phyloP scores from a whole-genome alignment of 2,797 vertebrate genomes.

The Poeciliopsis turneri region DNA sequence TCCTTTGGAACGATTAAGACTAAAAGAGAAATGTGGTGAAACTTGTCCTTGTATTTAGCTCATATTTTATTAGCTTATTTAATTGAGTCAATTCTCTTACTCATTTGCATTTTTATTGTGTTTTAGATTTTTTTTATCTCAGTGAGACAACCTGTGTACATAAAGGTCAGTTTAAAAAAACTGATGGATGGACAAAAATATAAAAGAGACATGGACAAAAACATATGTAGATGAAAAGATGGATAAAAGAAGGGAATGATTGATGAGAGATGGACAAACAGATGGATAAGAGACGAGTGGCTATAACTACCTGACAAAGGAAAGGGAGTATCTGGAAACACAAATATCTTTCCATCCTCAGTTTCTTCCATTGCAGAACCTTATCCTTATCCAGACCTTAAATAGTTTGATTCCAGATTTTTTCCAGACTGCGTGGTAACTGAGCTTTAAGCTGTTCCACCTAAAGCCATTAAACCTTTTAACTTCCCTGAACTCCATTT shows the following conservation, averaged over 20 bases:
- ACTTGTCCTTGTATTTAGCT: no score
- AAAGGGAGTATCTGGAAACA: neutral
- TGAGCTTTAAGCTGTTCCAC: neutral
- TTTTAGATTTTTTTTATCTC: no score
- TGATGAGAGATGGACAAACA: neutral
- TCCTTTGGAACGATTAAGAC: no score
- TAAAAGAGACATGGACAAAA: neutral
- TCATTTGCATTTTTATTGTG: no score
- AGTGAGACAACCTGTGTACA: no score
- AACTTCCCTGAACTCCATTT: slow-evolving; percentile 27
- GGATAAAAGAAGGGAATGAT: neutral
- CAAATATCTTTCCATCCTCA: neutral
- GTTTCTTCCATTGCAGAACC: neutral
- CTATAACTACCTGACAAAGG: neutral
- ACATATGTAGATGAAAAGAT: neutral
- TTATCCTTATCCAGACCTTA: neutral
- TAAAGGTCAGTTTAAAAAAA: no score
- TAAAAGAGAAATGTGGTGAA: no score
- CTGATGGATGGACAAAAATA: neutral
- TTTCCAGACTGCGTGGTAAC: neutral
- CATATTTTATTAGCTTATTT: no score
- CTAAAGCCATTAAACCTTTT: neutral
- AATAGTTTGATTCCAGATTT: neutral
- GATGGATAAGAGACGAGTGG: neutral
- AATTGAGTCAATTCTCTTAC: no score